Percentiles rank a stretch among this genome's conserved stretches.
phyloP scores from a whole-genome alignment of 2,888 invertebrate species.

The Pseudoips prasinana region DNA sequence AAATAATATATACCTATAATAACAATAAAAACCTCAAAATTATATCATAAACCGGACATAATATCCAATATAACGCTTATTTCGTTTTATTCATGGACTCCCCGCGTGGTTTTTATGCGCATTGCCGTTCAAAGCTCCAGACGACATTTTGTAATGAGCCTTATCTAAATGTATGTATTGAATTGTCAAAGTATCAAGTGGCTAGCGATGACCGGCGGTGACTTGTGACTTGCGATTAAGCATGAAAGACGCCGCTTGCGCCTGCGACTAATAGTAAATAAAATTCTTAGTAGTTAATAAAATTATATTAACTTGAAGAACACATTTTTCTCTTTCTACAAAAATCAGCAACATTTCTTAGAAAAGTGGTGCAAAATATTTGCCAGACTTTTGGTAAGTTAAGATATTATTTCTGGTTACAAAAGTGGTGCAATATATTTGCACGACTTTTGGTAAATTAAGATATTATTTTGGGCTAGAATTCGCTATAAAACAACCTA shows the following conservation, averaged over 20 bases:
- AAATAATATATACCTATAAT: too few species aligned
- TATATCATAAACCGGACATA: too few species aligned
- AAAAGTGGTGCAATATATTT: background rate
- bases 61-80: background rate
- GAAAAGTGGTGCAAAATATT: too few species aligned
- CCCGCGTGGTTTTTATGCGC: constrained; percentile 54
- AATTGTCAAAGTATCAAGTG: constrained; percentile 64
- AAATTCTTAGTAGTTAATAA: constrained; percentile 24
- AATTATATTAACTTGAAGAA: constrained; percentile 17
- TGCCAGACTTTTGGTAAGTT: too few species aligned
- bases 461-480: too few species aligned
- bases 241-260: constrained; percentile 52
- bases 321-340: too few species aligned
- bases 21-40: too few species aligned
- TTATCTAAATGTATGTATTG: constrained; percentile 60
- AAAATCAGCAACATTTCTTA: too few species aligned
- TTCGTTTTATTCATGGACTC: constrained; percentile 22
- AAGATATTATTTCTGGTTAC: background rate
- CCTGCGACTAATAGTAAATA: constrained; percentile 31
- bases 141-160: constrained; percentile 57
- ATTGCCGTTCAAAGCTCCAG: constrained; percentile 47
- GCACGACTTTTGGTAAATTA: too few species aligned
- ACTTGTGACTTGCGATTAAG: constrained; percentile 29
- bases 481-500: too few species aligned
- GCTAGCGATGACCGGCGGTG: constrained; percentile 23